phyloP scores from a whole-genome alignment of 2,888 invertebrate species.

The Pheosia tremula region DNA sequence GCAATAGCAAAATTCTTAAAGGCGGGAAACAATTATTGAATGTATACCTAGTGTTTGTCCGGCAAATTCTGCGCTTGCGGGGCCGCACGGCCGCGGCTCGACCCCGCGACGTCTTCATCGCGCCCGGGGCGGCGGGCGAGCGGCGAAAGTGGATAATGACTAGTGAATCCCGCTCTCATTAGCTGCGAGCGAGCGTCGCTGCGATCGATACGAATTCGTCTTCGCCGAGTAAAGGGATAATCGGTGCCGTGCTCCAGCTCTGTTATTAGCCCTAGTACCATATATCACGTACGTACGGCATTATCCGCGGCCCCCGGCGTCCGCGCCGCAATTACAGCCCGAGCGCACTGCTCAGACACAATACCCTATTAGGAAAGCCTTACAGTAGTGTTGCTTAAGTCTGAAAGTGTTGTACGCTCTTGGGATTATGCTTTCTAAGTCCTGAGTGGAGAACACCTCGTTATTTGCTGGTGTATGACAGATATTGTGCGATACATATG shows the following conservation, averaged over 20 bases:
- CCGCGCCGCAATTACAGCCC: constrained; percentile 75
- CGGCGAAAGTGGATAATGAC: constrained; percentile 82
- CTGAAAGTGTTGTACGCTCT: constrained; percentile 28
- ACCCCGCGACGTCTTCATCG: constrained; percentile 75
- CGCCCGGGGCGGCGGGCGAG: constrained; percentile 71
- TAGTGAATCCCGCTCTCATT: constrained; percentile 81
- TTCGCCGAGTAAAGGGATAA: constrained; percentile 79
- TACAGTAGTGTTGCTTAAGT: constrained; percentile 39
- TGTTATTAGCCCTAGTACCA: constrained; percentile 82
- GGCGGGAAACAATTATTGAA: background rate
- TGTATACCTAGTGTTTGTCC: constrained; percentile 55
- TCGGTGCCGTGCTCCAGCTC: constrained; percentile 69
- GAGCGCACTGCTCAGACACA: constrained; percentile 61
- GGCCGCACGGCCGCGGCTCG: constrained; percentile 40
- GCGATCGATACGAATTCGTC: constrained; percentile 80
- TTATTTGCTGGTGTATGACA: constrained; percentile 37
- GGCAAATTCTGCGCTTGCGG: constrained; percentile 76
- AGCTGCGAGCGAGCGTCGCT: constrained; percentile 74
- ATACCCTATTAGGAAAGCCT: constrained; percentile 65
- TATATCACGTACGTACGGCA: constrained; percentile 72
- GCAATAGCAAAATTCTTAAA: background rate
- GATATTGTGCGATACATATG: constrained; percentile 49
- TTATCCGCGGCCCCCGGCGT: constrained; percentile 76
- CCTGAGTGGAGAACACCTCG: constrained; percentile 22
- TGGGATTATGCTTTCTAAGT: constrained; percentile 17